phyloP scores from a whole-genome alignment of 2,113 vertebrate genomes.

The Lasiurus cinereus region DNA sequence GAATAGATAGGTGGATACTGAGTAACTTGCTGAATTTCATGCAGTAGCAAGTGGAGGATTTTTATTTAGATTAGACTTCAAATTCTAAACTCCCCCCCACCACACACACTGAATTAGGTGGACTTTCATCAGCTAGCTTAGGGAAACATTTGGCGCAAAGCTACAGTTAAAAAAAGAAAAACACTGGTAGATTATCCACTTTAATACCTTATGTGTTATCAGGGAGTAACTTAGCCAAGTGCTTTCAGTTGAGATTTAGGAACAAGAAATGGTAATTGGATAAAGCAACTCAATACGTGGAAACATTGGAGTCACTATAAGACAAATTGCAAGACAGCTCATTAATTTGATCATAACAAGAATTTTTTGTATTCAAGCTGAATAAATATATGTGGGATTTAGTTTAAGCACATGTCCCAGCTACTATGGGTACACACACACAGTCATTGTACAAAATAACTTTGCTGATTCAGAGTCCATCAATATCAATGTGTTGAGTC shows the following conservation, averaged over 20 bases:
- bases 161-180: slow-evolving; percentile 20
- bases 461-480: background rate
- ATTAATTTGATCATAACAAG: slow-evolving; percentile 46
- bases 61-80: background rate
- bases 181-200: background rate
- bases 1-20: background rate
- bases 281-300: background rate
- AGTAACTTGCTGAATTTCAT: background rate
- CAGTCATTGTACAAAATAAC: background rate
- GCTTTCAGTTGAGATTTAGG: slow-evolving; percentile 22
- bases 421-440: background rate
- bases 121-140: background rate
- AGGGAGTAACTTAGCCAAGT: background rate
- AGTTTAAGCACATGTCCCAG: background rate
- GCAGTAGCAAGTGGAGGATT: background rate
- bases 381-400: background rate
- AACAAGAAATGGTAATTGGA: slow-evolving; percentile 57
- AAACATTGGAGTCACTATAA: slow-evolving; percentile 5
- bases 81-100: background rate
- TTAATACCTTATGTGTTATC: background rate
- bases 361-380: background rate
- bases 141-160: background rate
- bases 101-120: background rate
- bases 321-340: slow-evolving; percentile 29
- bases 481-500: background rate